phyloP scores from a whole-genome alignment of 2,113 vertebrate genomes.

The Malurus melanocephalus region DNA sequence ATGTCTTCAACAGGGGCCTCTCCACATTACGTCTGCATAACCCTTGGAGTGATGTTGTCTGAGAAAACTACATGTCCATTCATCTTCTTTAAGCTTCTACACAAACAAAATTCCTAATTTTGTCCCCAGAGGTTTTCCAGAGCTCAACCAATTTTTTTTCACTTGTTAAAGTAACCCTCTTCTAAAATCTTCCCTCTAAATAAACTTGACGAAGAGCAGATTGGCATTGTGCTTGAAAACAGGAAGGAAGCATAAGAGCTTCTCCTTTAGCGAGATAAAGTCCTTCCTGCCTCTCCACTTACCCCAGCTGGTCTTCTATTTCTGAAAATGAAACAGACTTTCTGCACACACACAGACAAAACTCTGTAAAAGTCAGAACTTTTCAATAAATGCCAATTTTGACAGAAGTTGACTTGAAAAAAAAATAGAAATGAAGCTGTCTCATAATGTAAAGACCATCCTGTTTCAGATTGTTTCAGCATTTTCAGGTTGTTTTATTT shows the following conservation, averaged over 20 bases:
- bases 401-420: neutral
- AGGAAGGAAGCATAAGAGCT: neutral
- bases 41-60: neutral
- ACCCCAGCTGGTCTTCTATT: conserved; percentile 43
- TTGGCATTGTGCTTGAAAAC: neutral
- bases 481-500: neutral
- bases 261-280: neutral
- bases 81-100: neutral
- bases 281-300: conserved; percentile 29
- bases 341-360: neutral
- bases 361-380: neutral
- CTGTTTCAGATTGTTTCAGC: neutral
- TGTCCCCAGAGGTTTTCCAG: neutral
- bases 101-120: neutral
- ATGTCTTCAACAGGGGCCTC: neutral
- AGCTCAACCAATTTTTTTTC: neutral
- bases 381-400: neutral
- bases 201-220: neutral
- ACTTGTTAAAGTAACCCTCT: neutral
- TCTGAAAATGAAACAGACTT: conserved; percentile 22
- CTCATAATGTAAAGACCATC: neutral
- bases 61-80: neutral
- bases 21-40: fast-evolving
- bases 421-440: neutral
- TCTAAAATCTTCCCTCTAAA: neutral